These are phyloP conservation scores for Caranx melampygus DNA, from an alignment of 2,113 vertebrate species.

Conservation along the genomic window DNA sequence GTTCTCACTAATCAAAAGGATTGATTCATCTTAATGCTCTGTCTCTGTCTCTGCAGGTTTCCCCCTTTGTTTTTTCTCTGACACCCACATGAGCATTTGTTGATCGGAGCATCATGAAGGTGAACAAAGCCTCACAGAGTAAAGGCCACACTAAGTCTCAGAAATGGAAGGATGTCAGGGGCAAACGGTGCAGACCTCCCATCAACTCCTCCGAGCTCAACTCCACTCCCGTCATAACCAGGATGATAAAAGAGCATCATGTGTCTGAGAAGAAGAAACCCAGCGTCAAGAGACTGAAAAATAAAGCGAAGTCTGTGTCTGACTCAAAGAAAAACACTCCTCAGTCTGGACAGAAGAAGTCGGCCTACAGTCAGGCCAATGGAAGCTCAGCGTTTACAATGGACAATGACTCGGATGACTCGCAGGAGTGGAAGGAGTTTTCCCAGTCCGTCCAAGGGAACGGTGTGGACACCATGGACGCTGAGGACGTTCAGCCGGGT, in stretches of 20 bases:
- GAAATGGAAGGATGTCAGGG: conserved; percentile 78
- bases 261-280: conserved; percentile 69
- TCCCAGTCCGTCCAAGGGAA: conserved; percentile 69
- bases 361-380: conserved; percentile 60
- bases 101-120: conserved; percentile 79
- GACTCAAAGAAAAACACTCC: conserved; percentile 28
- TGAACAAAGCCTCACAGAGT: conserved; percentile 63
- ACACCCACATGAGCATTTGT: conserved; percentile 4
- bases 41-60: conserved; percentile 28
- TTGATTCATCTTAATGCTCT: not conserved
- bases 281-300: conserved; percentile 80
- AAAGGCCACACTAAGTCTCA: conserved; percentile 63
- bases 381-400: conserved; percentile 58
- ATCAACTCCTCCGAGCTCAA: conserved; percentile 42
- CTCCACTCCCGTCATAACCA: conserved; percentile 59
- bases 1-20: too few species aligned
- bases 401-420: conserved; percentile 69
- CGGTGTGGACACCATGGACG: conserved; percentile 28
- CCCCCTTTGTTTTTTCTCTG: conserved; percentile 15
- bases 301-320: conserved; percentile 59
- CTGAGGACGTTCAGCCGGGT: not conserved
- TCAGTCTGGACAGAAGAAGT: conserved; percentile 29
- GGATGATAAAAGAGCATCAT: conserved; percentile 67
- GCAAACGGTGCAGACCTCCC: conserved; percentile 58
- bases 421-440: conserved; percentile 72